Evolutionary conservation across 2,888 invertebrate species (phyloP).

Genomic region (Acronicta aceris): DNA sequence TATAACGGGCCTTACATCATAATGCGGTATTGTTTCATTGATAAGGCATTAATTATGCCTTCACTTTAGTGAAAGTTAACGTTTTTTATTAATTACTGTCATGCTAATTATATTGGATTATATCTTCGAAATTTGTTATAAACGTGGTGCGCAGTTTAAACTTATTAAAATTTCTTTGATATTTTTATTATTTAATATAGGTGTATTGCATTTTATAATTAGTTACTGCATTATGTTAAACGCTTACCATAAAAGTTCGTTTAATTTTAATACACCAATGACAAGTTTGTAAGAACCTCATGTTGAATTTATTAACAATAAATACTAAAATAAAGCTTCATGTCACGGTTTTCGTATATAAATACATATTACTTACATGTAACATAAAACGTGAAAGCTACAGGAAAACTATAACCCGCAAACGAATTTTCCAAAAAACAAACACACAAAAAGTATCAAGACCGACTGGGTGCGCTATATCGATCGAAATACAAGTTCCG

Average conservation of each 20-base stretch:
- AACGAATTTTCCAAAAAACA: constrained; percentile 40
- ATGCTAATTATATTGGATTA: constrained; percentile 14
- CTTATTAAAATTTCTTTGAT: constrained; percentile 4
- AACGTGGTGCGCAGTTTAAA: too few species aligned
- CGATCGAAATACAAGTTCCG: constrained; percentile 85
- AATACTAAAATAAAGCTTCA: not conserved
- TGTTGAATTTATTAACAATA: not conserved
- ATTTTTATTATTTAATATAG: constrained; percentile 11
- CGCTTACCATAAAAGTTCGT: constrained; percentile 16
- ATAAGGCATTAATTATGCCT: constrained; percentile 42
- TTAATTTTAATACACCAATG: constrained; percentile 16
- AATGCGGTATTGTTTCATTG: constrained; percentile 48
- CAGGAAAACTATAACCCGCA: constrained; percentile 9
- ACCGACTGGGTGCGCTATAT: constrained; percentile 71
- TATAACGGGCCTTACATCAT: constrained; percentile 26
- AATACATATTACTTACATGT: too few species aligned
- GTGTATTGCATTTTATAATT: constrained; percentile 22
- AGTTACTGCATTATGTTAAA: constrained; percentile 2
- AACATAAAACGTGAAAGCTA: constrained; percentile 1
- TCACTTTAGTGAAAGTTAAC: constrained; percentile 34
- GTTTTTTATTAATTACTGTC: constrained; percentile 29
- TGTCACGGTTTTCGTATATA: too few species aligned
- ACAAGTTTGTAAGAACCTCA: not conserved
- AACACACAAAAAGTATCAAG: constrained; percentile 74
- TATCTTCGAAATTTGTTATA: not conserved